These are phyloP conservation scores for Microplitis mediator DNA, from an alignment of 1,140 invertebrate species.

Conservation along the genomic window DNA sequence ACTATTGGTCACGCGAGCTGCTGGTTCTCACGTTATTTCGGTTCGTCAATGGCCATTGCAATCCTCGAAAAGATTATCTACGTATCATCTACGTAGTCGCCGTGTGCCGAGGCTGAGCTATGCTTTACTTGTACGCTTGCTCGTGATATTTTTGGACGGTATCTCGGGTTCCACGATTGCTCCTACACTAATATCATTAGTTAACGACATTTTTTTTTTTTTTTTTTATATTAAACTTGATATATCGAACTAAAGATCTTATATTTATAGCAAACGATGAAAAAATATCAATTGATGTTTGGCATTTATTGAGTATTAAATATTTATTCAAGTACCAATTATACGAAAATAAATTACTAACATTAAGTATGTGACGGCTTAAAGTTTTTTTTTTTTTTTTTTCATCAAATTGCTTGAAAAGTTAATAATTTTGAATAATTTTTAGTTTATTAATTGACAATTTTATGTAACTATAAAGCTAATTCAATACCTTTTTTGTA, in stretches of 20 bases:
- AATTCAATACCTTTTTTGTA: too few species aligned
- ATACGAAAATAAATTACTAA: too few species aligned
- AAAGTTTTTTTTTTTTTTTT: too few species aligned
- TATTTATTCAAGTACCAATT: too few species aligned
- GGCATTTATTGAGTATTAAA: neutral
- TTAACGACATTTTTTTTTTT: conserved; percentile 4
- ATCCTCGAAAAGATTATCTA: conserved; percentile 21
- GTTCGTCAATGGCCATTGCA: conserved; percentile 22
- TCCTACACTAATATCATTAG: conserved; percentile 10
- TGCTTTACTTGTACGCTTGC: neutral
- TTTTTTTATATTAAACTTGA: neutral
- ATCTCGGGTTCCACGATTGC: conserved; percentile 13
- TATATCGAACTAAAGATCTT: neutral
- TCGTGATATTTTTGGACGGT: conserved; percentile 17
- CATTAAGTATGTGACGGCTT: too few species aligned
- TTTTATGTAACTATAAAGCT: too few species aligned
- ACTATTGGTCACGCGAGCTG: conserved; percentile 15
- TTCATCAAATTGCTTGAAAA: too few species aligned
- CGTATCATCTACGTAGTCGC: conserved; percentile 3
- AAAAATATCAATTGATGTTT: neutral
- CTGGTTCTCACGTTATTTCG: conserved; percentile 27
- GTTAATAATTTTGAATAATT: too few species aligned
- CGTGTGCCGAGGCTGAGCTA: neutral
- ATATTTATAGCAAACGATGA: neutral
- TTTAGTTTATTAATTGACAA: too few species aligned